Evolutionary conservation across 2,888 invertebrate genomes (phyloP).

Genomic region (Tetheella fluctuosa): DNA sequence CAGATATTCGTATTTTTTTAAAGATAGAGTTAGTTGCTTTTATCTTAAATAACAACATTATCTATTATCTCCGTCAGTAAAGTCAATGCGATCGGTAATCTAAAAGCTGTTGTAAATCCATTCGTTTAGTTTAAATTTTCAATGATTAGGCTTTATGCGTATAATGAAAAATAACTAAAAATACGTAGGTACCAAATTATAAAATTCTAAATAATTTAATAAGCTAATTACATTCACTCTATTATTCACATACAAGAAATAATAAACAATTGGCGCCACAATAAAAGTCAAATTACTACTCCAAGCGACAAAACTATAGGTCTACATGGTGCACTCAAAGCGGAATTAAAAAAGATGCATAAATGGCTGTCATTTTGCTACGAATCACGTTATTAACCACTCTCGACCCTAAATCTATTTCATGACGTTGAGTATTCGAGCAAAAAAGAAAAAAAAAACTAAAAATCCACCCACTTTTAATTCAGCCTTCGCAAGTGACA

Average conservation of each 20-base stretch:
- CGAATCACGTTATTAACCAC: conserved; percentile 70
- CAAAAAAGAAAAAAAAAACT: conserved; percentile 54
- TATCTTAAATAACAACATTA: too few relatives aligned
- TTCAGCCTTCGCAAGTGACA: conserved; percentile 73
- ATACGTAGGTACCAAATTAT: too few relatives aligned
- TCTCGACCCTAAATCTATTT: conserved; percentile 63
- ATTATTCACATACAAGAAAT: conserved; percentile 15
- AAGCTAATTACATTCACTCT: conserved; percentile 13
- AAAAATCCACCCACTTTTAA: conserved; percentile 78
- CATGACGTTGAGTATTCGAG: conserved; percentile 36
- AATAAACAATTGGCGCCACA: conserved; percentile 26
- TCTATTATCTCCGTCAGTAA: too few relatives aligned
- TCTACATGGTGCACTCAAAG: conserved; percentile 39
- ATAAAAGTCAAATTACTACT: conserved; percentile 47
- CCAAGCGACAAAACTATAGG: conserved; percentile 34
- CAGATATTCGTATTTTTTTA: too few relatives aligned
- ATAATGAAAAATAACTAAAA: too few relatives aligned
- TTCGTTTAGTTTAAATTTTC: too few relatives aligned
- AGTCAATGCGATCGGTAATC: too few relatives aligned
- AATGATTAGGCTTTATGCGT: too few relatives aligned
- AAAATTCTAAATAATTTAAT: background rate
- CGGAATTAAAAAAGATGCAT: conserved; percentile 52
- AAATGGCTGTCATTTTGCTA: conserved; percentile 67
- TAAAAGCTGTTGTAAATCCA: background rate
- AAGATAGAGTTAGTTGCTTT: too few relatives aligned